Evolutionary conservation across 1,140 invertebrate species (phyloP), one percentile per base, ranked within the genome.

Genomic region (Brachionus angularis): DNA sequence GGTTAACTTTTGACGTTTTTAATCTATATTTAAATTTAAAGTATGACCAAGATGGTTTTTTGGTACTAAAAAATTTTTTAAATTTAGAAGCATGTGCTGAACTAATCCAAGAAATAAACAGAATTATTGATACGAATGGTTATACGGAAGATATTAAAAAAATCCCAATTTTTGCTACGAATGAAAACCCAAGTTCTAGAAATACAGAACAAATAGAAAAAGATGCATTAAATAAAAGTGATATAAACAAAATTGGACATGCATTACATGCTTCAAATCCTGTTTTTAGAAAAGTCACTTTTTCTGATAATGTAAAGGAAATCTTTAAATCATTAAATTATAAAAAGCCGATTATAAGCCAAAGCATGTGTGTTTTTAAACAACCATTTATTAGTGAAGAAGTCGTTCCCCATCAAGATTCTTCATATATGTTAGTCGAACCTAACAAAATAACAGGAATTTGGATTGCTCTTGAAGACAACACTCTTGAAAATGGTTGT

Each of bases 331-430:
- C 87, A 72, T 77, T 97, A 2, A 86, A 86, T n/a, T 86, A 89
- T 36, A 79, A 85, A 70, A 87, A 91, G 42, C 94, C 95, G 0
- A 87, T 87, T 0, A 84, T 98, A 0, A 88, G 88, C 31, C 94
- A 98, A 77, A 95, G 92, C 79, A 98, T 98, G 95, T 93, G 93
- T 76, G 97, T 98, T 73, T 98, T 93, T 77, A 98, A 98, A 83
- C 92, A 95, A 82, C 91, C 93, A 2, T 85, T 86, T 14, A 85
- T 92, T 70, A 93, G 93, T 0, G 89, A 91, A n/a, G 89, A 91
- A 87, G 89, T 94, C 8, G 84, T 82, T 7, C 83, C 89, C 0
- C 93, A 95, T 81, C 91, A 94, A 80, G 93, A 96, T 79, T 86
- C 87, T 0, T 88, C 90, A 0, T 98, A 90, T 78, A 82, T 98